phyloP scores from a whole-genome alignment of 2,797 vertebrate species.

The Melanotaenia nigrans region DNA sequence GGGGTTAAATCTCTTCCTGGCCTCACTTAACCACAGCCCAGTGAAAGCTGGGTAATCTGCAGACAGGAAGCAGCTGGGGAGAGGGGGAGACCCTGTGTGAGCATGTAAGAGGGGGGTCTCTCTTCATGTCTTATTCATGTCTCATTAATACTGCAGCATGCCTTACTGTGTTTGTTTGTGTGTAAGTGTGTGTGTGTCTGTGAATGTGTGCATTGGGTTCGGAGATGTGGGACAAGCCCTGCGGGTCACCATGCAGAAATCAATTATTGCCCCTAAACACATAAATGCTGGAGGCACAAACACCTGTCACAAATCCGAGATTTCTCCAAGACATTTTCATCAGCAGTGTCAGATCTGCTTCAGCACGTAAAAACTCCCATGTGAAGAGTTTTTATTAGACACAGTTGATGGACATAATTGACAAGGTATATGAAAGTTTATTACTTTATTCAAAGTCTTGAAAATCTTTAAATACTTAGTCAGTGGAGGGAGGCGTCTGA shows the following conservation, averaged over 20 bases:
- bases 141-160: constrained; percentile 85
- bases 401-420: constrained; percentile 8
- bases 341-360: constrained; percentile 31
- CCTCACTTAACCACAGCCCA: constrained; percentile 80
- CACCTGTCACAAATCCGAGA: constrained; percentile 52
- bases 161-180: constrained; percentile 58
- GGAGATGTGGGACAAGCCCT: constrained; percentile 76
- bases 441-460: constrained; percentile 1
- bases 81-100: constrained; percentile 75
- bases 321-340: constrained; percentile 70
- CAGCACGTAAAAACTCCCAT: background rate
- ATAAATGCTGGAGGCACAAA: constrained; percentile 72
- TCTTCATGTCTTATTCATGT: constrained; percentile 86
- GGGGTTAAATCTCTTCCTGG: constrained; percentile 84
- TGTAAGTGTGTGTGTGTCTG: constrained; percentile 39
- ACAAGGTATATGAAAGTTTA: constrained; percentile 1
- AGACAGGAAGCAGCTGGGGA: constrained; percentile 84
- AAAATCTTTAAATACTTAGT: constrained; percentile 27
- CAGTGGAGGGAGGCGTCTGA: constrained; percentile 28
- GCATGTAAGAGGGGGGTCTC: constrained; percentile 78
- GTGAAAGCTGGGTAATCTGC: constrained; percentile 84
- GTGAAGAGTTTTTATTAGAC: constrained; percentile 1
- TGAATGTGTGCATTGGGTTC: constrained; percentile 36
- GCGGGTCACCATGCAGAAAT: constrained; percentile 78
- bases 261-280: constrained; percentile 82